Evolutionary conservation across 1,140 invertebrate genomes (phyloP), one percentile per base, ranked within the genome.

Genomic region (Lanistes nyassanus): DNA sequence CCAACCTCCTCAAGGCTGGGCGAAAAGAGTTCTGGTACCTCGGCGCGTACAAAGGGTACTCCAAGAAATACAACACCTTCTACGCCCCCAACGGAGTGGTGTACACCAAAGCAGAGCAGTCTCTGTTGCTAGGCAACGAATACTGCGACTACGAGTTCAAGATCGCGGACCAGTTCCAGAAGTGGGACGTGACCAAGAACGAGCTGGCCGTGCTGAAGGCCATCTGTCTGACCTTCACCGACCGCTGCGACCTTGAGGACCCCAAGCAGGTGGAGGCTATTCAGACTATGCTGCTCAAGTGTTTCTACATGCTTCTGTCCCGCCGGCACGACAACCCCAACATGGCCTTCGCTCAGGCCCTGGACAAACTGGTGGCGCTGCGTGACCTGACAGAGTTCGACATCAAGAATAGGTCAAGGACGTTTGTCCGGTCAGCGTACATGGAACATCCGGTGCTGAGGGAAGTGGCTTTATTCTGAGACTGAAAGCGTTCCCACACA

Each of bases 1-100:
- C 77, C 19, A 68, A 51, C 34, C 73, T 84, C 5, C 19, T 75
- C 16, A 75, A 60, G 56, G n/a, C n/a, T 23, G 56, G n/a, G 11
- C 56, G 56, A 7, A 31, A n/a, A 23, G 56, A 60, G 56, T 60
- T 60, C 56, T 60, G 56, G 56, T 60, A 26, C 6, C 3, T 60
- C 11, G 56, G 56, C 9, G 56, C 56, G n/a, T 60, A 60, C 56
- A n/a, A 31, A 23, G 56, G 56, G 9, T 60, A 26, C 56, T 31
- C n/a, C 56, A 31, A n/a, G n/a, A 2, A 31, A 0, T 60, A 60
- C 56, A 7, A 31, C 13, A 60, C 56, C 7, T 60, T 60, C 56
- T 60, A 60, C 56, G 56, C 56, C 11, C 56, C 56, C 56, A 60
- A 60, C 56, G 56, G 56, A 11, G 56, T 60, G 56, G 56, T 60